Evolutionary conservation across 2,888 invertebrate genomes (phyloP).

Genomic region (Amblyteles armatorius): DNA sequence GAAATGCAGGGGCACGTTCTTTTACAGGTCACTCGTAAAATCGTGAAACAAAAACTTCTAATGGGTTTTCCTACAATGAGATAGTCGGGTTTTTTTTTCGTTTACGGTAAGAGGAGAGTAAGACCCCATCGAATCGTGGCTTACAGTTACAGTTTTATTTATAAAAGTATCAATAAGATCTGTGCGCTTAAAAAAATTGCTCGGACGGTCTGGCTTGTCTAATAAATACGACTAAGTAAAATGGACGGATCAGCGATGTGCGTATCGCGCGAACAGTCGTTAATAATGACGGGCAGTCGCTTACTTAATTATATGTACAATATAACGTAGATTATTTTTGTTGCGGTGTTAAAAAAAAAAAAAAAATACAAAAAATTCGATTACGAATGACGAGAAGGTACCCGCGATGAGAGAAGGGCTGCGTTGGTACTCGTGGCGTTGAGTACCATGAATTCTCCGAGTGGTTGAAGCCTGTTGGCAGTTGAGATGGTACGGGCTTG

Average conservation of each 20-base stretch:
- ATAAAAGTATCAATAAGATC: conserved; percentile 14
- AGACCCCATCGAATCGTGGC: conserved; percentile 21
- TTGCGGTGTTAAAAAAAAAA: not conserved
- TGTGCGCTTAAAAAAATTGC: conserved; percentile 7
- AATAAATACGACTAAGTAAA: conserved; percentile 2
- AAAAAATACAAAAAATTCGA: not conserved
- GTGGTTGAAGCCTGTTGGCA: conserved; percentile 61
- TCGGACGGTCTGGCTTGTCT: not conserved
- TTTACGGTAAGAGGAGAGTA: conserved; percentile 25
- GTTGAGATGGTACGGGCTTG: conserved; percentile 59
- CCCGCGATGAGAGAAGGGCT: not conserved
- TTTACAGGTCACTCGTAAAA: conserved; percentile 58
- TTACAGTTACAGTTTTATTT: conserved; percentile 6
- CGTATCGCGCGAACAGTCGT: not conserved
- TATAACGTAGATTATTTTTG: not conserved
- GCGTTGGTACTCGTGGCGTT: not conserved
- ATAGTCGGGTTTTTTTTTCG: not conserved
- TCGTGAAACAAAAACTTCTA: conserved; percentile 50
- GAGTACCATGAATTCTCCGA: conserved; percentile 58
- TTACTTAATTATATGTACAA: not conserved
- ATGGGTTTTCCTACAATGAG: conserved; percentile 31
- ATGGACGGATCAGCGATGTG: not conserved
- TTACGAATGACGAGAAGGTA: conserved; percentile 11
- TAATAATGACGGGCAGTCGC: not conserved
- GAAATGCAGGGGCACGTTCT: not conserved